Evolutionary conservation across 2,888 invertebrate species (phyloP), one percentile per base, ranked within the genome.

Genomic region (Spodoptera littoralis): DNA sequence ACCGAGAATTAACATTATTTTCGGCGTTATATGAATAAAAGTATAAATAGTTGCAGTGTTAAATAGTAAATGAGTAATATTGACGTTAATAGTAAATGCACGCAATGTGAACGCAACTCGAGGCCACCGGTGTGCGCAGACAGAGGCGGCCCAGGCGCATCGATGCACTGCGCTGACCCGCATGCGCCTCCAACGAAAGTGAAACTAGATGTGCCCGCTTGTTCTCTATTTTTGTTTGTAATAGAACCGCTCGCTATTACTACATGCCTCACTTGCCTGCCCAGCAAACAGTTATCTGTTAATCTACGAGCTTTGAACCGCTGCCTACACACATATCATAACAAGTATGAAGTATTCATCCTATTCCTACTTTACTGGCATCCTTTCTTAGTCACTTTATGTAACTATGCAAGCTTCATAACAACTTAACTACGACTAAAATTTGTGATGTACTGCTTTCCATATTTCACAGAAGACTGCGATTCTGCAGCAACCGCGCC

Each of bases 151-250:
- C 72, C 77, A 73, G 78, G 74, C 79, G 82, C 82, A 84, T 79
- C 84, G 83, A 81, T 86, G 86, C 86, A 85, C 82, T 78, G 84
- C 84, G 82, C 80, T 87, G 88, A 87, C 88, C 88, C 84, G 86
- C 84, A 84, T 87, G 84, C 83, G 83, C 85, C 83, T 82, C 76
- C 65, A 88, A 88, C 84, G 90, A 92, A 92, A 92, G 92, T 91
- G 92, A 92, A 92, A 90, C 89, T 85, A 86, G 85, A 82, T 81
- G 84, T 87, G 81, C 70, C 77, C 73, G 81, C 74, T 81, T 83
- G 81, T 86, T 86, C 81, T 87, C 80, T 85, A 85, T 85, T 88
- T 85, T 86, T 84, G 79, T 81, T 78, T 77, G 76, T 76, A 63
- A 73, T 76, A 70, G 65, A 80, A 78, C 80, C 65, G 77, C 80